phyloP scores from a whole-genome alignment of 2,797 vertebrate genomes.

The Phoeniculus purpureus region DNA sequence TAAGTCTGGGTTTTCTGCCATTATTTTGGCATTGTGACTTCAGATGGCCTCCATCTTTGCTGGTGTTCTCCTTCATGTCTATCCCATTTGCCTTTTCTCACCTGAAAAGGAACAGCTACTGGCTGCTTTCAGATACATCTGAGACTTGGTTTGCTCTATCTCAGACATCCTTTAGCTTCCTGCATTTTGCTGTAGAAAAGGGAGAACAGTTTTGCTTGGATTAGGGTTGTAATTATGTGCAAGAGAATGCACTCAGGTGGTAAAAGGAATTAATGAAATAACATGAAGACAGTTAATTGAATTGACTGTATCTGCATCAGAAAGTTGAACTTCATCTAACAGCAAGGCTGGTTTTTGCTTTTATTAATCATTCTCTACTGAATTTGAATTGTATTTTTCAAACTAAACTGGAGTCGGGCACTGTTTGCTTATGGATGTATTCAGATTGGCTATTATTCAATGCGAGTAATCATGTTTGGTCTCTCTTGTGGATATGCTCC shows the following conservation, averaged over 20 bases:
- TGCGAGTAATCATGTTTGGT: conserved; percentile 49
- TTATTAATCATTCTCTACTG: conserved; percentile 17
- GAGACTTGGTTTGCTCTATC: neutral
- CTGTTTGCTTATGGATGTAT: neutral
- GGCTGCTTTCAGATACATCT: neutral
- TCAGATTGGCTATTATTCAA: conserved; percentile 57
- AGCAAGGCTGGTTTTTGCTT: neutral
- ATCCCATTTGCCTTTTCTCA: neutral
- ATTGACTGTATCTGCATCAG: neutral
- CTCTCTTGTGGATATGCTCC: conserved; percentile 57
- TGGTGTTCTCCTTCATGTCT: neutral
- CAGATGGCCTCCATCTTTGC: neutral
- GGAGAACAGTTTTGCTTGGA: neutral
- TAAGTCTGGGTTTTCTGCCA: neutral
- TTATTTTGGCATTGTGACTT: neutral
- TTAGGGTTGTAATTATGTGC: neutral
- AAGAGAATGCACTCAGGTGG: neutral
- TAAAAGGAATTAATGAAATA: neutral
- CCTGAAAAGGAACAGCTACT: neutral
- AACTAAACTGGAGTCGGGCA: neutral
- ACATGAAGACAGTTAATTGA: neutral
- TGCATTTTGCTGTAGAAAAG: neutral
- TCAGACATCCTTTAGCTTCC: neutral
- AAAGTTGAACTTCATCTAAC: neutral
- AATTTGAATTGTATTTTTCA: conserved; percentile 21